Percentiles rank a stretch among this genome's conserved stretches.
Conservation (phyloP, 2,113 vertebrate genomes). For the Ginglymostoma cirratum region DNA sequence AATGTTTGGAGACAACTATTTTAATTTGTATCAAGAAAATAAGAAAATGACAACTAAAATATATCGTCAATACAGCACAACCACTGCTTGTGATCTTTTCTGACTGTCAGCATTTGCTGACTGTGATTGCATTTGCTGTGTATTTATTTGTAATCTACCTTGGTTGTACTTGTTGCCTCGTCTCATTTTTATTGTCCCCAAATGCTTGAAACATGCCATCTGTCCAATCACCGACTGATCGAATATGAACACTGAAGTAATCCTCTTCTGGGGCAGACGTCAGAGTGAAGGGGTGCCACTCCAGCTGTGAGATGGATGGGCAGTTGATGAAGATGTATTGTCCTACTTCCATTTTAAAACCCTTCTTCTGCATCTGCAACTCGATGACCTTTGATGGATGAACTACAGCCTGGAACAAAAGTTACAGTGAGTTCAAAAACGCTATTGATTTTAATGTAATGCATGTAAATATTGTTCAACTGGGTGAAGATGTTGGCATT, state of each 20-base stretch:
- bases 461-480: too few relatives aligned
- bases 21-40: not conserved
- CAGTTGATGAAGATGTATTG: constrained; percentile 89
- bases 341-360: constrained; percentile 82
- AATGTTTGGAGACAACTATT: not conserved
- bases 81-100: not conserved
- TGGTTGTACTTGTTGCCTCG: constrained; percentile 26
- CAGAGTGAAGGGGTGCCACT: constrained; percentile 92
- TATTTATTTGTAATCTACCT: not conserved
- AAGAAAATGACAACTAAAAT: not conserved
- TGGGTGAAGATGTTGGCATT: not conserved
- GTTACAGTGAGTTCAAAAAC: not conserved
- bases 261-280: constrained; percentile 84
- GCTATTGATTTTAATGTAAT: not conserved
- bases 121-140: not conserved
- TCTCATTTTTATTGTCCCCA: constrained; percentile 50
- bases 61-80: not conserved
- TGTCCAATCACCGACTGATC: constrained; percentile 77
- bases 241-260: constrained; percentile 79
- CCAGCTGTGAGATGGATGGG: constrained; percentile 67
- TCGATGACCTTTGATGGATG: constrained; percentile 81
- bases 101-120: not conserved
- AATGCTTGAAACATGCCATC: constrained; percentile 60
- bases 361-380: constrained; percentile 76
- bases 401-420: constrained; percentile 64